These are phyloP conservation scores for Coelogynopora nodosa DNA, from an alignment of 2,888 invertebrate genomes.

Conservation along the genomic window DNA sequence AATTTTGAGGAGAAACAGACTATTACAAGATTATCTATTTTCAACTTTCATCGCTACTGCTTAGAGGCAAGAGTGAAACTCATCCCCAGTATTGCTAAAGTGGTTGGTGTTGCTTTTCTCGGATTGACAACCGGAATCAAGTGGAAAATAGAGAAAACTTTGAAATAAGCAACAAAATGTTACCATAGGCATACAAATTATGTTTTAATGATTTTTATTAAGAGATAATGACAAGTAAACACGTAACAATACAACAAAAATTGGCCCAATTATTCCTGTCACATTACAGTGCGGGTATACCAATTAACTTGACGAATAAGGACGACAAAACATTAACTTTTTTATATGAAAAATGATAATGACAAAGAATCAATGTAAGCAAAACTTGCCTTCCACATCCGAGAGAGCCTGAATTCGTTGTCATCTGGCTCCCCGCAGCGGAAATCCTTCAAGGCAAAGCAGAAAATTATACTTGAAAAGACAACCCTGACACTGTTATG, in stretches of 20 bases:
- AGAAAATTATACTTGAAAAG: neutral
- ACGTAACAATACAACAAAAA: neutral
- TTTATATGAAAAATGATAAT: constrained; percentile 14
- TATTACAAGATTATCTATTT: constrained; percentile 20
- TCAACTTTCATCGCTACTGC: constrained; percentile 18
- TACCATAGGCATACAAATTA: neutral
- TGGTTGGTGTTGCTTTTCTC: neutral
- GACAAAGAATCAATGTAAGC: neutral
- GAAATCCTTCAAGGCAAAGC: constrained; percentile 24
- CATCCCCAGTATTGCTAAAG: neutral
- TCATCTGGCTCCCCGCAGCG: constrained; percentile 20
- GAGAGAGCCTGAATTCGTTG: constrained; percentile 31
- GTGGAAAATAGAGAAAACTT: neutral
- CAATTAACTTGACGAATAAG: neutral
- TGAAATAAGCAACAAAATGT: neutral
- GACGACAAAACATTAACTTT: neutral
- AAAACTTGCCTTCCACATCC: constrained; percentile 28
- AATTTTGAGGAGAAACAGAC: neutral
- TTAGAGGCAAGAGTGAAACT: constrained; percentile 1
- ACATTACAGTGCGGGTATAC: constrained; percentile 20
- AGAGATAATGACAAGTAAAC: neutral
- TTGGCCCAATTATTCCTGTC: neutral
- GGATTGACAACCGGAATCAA: neutral
- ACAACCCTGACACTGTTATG: constrained; percentile 20
- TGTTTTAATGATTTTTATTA: neutral